A percentile compares a stretch with the other conserved stretches of the same genome.
phyloP scores from a whole-genome alignment of 1,140 invertebrate genomes.

The fruit fly (Drosophila melanogaster) region Release_6_plus_ISO1_MT NC_004354.4:12913501-12914000 shows the following conservation, averaged over 20 bases:
- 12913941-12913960: too few relatives aligned
- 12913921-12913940: too few relatives aligned
- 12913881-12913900: too few relatives aligned
- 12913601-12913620: background rate
- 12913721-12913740: constrained; percentile 56
- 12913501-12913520: constrained; percentile 61
- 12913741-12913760: constrained; percentile 3
- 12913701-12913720: constrained; percentile 37
- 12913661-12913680: constrained; percentile 2
- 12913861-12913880: too few relatives aligned
- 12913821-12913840: background rate
- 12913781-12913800: background rate
- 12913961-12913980: background rate
- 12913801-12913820: constrained; percentile 1
- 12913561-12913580: constrained; percentile 24
- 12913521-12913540: constrained; percentile 29
- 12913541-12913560: constrained; percentile 76
- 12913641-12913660: background rate
- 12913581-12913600: too few relatives aligned
- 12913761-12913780: background rate
- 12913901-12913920: too few relatives aligned
- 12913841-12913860: background rate
- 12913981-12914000: background rate
- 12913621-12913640: background rate
- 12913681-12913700: constrained; percentile 67